Conservation (phyloP, 2,113 vertebrate species). For the Lepidothrix coronata region DNA sequence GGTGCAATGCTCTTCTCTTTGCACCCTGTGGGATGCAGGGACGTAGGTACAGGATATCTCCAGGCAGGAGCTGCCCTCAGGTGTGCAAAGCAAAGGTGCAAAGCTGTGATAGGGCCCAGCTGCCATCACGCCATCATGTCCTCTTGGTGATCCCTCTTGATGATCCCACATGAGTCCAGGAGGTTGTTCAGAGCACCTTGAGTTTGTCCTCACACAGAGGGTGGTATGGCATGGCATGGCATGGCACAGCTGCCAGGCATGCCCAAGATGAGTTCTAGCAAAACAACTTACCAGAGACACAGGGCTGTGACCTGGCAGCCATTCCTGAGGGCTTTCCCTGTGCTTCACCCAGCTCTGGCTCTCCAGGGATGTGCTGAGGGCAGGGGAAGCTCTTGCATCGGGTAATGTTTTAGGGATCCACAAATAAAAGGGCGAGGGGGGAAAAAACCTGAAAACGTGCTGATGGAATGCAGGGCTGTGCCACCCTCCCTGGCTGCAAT, state of each 20-base stretch:
- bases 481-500: background rate
- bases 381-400: rapidly evolving
- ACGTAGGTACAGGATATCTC: rapidly evolving
- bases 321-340: rapidly evolving
- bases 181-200: background rate
- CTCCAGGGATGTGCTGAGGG: background rate
- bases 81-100: background rate
- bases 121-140: rapidly evolving
- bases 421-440: background rate
- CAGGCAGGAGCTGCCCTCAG: background rate
- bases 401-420: background rate
- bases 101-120: background rate
- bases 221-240: background rate
- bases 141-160: rapidly evolving
- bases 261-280: background rate
- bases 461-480: background rate
- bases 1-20: rapidly evolving
- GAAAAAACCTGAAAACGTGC: rapidly evolving
- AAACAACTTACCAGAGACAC: background rate
- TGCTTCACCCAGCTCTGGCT: rapidly evolving
- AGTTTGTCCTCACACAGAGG: background rate
- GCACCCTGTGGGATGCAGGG: background rate
- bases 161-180: rapidly evolving
- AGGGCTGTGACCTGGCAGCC: background rate
- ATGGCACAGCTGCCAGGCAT: background rate